A percentile compares a stretch with the other conserved stretches of the same genome.
Conservation (phyloP, 1,140 invertebrate species). For the Pogonus chalceus region DNA sequence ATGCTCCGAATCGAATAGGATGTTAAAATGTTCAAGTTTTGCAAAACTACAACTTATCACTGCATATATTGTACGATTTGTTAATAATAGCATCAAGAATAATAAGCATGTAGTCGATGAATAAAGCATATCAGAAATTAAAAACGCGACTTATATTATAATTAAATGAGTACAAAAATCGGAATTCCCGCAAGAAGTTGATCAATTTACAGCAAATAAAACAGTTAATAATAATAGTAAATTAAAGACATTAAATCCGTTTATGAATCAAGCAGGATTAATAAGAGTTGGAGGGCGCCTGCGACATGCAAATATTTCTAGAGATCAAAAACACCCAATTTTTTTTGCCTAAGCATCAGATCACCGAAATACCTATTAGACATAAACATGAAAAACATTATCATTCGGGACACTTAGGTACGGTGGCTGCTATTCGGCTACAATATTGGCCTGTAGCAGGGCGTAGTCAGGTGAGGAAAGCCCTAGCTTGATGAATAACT, state of each 20-base stretch:
- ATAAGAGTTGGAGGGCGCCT: slow-evolving; percentile 34
- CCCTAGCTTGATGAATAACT: slow-evolving; percentile 19
- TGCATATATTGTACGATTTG: neutral
- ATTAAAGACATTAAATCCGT: slow-evolving; percentile 18
- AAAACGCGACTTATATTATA: too few species aligned
- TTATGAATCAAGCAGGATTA: slow-evolving; percentile 28
- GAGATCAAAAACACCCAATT: slow-evolving; percentile 26
- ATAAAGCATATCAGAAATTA: neutral
- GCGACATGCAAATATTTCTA: slow-evolving; percentile 19
- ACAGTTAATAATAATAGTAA: neutral
- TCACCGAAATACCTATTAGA: neutral
- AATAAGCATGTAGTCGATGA: neutral
- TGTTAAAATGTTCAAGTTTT: too few species aligned
- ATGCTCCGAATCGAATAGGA: too few species aligned
- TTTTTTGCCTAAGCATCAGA: neutral
- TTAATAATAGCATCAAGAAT: neutral
- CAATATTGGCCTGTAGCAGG: slow-evolving; percentile 22
- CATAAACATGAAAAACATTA: slow-evolving; percentile 11
- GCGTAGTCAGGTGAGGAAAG: neutral
- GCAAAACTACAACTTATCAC: too few species aligned
- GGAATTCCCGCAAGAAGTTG: neutral
- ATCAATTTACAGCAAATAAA: neutral
- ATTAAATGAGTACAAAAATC: too few species aligned
- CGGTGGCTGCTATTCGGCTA: slow-evolving; percentile 16
- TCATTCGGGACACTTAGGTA: slow-evolving; percentile 23